A percentile compares a stretch with the other conserved stretches of the same genome.
Conservation (phyloP, 2,888 invertebrate genomes). For the Tholera decimalis region DNA sequence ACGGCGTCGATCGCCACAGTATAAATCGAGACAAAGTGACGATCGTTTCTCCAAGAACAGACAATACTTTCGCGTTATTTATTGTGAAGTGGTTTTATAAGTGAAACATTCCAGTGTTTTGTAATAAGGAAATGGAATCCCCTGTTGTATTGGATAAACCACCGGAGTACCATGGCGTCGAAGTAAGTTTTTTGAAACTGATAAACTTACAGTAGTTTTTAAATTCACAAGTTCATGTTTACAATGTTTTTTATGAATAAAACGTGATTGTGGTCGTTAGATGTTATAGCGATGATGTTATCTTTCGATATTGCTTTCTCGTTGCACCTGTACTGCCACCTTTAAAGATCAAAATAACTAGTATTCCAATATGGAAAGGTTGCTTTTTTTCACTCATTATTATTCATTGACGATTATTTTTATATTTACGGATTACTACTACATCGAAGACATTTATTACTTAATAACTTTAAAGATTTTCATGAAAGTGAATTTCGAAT, state of each 20-base stretch:
- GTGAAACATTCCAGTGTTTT: conserved; percentile 86
- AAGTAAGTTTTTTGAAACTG: conserved; percentile 82
- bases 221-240: background rate
- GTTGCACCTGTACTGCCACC: conserved; percentile 22
- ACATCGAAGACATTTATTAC: too few species aligned
- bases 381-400: too few species aligned
- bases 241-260: too few species aligned
- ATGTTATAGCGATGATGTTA: background rate
- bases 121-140: conserved; percentile 88
- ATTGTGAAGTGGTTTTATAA: conserved; percentile 80
- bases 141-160: conserved; percentile 92
- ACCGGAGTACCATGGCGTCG: conserved; percentile 91
- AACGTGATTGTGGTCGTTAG: conserved; percentile 1
- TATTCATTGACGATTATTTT: too few species aligned
- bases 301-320: background rate
- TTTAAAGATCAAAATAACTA: conserved; percentile 20
- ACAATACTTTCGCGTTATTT: conserved; percentile 68
- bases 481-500: conserved; percentile 12
- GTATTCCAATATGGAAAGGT: conserved; percentile 6
- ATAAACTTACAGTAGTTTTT: background rate
- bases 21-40: conserved; percentile 77
- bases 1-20: conserved; percentile 78
- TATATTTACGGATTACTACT: background rate
- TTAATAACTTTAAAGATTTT: too few species aligned
- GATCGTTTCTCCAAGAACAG: conserved; percentile 70